These are phyloP conservation scores for Neoitamus cyanurus DNA, from an alignment of 2,888 invertebrate species.

Conservation along the genomic window DNA sequence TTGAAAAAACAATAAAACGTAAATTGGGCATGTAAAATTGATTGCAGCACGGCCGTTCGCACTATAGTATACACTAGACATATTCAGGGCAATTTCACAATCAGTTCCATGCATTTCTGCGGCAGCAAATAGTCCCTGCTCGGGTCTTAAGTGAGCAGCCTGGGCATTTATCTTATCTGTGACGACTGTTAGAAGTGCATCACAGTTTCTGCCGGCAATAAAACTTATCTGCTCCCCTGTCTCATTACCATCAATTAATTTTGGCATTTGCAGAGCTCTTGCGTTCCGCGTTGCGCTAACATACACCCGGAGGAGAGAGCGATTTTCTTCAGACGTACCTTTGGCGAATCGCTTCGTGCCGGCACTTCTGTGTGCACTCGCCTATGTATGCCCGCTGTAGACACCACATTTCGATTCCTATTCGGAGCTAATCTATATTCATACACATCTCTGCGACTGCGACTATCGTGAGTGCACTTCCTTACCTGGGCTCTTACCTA, in stretches of 20 bases:
- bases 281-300: background rate
- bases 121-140: background rate
- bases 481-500: background rate
- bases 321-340: background rate
- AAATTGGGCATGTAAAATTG: background rate
- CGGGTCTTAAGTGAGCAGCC: background rate
- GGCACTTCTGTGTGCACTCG: background rate
- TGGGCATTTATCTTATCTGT: constrained; percentile 4
- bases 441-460: background rate
- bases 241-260: constrained; percentile 43
- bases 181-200: background rate
- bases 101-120: background rate
- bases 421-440: constrained; percentile 30
- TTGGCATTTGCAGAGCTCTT: constrained; percentile 22
- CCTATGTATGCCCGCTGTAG: background rate
- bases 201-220: background rate
- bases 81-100: background rate
- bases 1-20: background rate
- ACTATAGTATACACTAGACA: background rate
- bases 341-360: constrained; percentile 3
- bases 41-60: background rate
- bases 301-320: background rate
- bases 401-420: constrained; percentile 1
- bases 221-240: background rate
- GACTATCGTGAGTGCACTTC: constrained; percentile 16